phyloP scores from a whole-genome alignment of 2,888 invertebrate genomes.

The Amiota mariae region DNA sequence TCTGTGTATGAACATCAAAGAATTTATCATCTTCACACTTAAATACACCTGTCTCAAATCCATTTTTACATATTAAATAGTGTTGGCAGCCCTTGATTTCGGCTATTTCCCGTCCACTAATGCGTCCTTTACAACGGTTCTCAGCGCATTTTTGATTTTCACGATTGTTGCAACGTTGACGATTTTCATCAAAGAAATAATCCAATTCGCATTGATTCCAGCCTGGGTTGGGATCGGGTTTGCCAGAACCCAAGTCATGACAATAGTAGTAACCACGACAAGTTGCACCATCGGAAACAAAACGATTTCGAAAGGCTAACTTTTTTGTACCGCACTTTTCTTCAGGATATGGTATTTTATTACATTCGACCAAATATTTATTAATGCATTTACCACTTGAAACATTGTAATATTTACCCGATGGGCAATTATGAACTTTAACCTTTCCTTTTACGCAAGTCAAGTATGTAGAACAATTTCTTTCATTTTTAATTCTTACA shows the following conservation, averaged over 20 bases:
- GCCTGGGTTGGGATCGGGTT: slow-evolving; percentile 55
- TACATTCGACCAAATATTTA: slow-evolving; percentile 55
- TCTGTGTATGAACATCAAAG: slow-evolving; percentile 43
- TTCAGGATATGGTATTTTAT: slow-evolving; percentile 55
- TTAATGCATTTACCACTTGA: slow-evolving; percentile 43
- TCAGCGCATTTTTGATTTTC: slow-evolving; percentile 43
- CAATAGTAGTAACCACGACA: slow-evolving; percentile 46
- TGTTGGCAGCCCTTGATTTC: slow-evolving; percentile 51
- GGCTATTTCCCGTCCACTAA: slow-evolving; percentile 45
- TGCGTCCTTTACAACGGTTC: slow-evolving; percentile 58
- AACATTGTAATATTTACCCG: slow-evolving; percentile 52
- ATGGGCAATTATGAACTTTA: slow-evolving; percentile 37
- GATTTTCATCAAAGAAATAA: slow-evolving; percentile 54
- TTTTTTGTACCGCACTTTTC: slow-evolving; percentile 62
- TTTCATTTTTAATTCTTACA: slow-evolving; percentile 50
- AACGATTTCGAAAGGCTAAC: slow-evolving; percentile 54
- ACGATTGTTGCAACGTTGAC: slow-evolving; percentile 49
- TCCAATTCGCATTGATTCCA: slow-evolving; percentile 54
- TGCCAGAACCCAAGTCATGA: slow-evolving; percentile 49
- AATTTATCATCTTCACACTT: slow-evolving; percentile 44
- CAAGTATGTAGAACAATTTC: slow-evolving; percentile 56
- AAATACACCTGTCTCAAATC: slow-evolving; percentile 26
- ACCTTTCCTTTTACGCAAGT: slow-evolving; percentile 44
- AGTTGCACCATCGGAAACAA: slow-evolving; percentile 58
- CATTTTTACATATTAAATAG: slow-evolving; percentile 51